Percentiles rank a stretch among this genome's conserved stretches.
These are phyloP conservation scores for Pangasianodon hypophthalmus DNA, from an alignment of 2,113 vertebrate species.

Conservation along the genomic window DNA sequence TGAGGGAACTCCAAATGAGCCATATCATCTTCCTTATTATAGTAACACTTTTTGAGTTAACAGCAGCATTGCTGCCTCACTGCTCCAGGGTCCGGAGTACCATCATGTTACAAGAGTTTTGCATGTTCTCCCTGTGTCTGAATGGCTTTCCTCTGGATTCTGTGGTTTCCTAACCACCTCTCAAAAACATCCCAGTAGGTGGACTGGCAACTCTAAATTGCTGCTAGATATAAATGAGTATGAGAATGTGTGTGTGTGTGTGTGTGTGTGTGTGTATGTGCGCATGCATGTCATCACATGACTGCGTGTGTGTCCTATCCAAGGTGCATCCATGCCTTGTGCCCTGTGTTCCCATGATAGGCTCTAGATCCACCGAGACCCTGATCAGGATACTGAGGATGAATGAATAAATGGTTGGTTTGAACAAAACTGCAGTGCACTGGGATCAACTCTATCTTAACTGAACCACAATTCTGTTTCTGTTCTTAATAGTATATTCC, in stretches of 20 bases:
- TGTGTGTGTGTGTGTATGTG: no score
- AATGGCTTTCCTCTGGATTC: neutral
- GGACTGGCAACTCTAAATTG: neutral
- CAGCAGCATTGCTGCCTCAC: neutral
- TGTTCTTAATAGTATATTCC: no score
- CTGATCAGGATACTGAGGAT: neutral
- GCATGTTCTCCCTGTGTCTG: neutral
- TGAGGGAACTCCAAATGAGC: neutral
- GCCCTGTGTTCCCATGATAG: neutral
- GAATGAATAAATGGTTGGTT: no score
- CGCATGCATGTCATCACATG: neutral
- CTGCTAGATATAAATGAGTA: neutral
- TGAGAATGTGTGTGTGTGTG: neutral
- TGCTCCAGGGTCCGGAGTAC: neutral
- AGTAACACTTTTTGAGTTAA: neutral
- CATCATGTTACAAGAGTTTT: neutral
- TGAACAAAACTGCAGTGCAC: no score
- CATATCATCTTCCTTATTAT: neutral
- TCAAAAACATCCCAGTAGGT: neutral
- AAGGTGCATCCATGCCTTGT: neutral
- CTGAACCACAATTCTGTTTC: no score
- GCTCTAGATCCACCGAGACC: neutral
- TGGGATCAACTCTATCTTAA: no score
- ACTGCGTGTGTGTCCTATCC: neutral
- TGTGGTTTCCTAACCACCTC: neutral